These are phyloP conservation scores for Myotis daubentonii DNA, from an alignment of 2,797 vertebrate genomes.

Conservation along the genomic window DNA sequence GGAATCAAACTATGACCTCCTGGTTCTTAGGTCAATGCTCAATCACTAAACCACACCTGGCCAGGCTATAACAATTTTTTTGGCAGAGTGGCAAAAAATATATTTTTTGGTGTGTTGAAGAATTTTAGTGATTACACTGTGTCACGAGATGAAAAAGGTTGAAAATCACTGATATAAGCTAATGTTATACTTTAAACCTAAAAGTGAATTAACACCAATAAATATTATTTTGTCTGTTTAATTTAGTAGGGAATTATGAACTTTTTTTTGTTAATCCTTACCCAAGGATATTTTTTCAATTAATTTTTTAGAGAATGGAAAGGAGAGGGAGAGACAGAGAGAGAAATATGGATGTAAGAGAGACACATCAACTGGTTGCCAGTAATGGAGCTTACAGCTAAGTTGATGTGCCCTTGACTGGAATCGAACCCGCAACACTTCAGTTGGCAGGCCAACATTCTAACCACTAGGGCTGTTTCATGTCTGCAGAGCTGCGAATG, in stretches of 20 bases:
- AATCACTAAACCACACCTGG: too few relatives aligned
- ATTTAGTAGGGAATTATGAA: not conserved
- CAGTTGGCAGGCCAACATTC: too few relatives aligned
- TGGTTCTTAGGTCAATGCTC: too few relatives aligned
- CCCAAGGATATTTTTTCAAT: not conserved
- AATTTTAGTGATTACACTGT: not conserved
- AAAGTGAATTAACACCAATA: conserved; percentile 29
- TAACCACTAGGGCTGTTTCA: not conserved
- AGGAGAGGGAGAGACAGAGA: not conserved
- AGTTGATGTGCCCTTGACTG: not conserved
- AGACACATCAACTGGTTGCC: not conserved
- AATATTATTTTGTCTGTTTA: conserved; percentile 18
- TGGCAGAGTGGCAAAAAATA: not conserved
- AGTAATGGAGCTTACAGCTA: too few relatives aligned
- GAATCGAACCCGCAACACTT: not conserved
- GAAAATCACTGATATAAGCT: not conserved
- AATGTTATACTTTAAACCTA: conserved; percentile 20
- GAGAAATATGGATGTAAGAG: not conserved
- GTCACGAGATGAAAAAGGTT: not conserved
- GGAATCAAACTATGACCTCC: too few relatives aligned
- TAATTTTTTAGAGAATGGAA: not conserved
- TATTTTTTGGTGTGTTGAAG: not conserved
- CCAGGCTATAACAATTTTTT: not conserved
- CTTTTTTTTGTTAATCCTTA: not conserved
- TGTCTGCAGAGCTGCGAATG: conserved; percentile 19